Evolutionary conservation across 2,113 vertebrate species (phyloP).

Genomic region (Sminthopsis crassicaudata): DNA sequence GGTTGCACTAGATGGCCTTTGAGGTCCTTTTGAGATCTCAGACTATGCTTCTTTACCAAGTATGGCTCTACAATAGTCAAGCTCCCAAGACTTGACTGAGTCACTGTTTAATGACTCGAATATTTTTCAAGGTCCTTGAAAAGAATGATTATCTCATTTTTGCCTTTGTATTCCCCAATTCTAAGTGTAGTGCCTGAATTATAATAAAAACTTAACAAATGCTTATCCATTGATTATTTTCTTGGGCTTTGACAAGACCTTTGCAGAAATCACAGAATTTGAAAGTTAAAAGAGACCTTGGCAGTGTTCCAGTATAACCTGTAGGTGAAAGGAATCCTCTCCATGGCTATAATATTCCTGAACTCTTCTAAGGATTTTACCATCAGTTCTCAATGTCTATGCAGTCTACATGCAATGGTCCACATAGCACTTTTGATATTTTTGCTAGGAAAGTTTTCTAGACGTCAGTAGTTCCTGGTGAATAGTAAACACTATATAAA

Average conservation of each 20-base stretch:
- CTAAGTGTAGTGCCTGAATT: not conserved
- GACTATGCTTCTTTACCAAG: not conserved
- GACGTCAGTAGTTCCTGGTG: not conserved
- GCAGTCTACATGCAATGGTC: no score
- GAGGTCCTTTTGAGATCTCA: not conserved
- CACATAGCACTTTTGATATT: not conserved
- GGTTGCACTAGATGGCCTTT: not conserved
- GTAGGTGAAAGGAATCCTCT: not conserved
- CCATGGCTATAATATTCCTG: not conserved
- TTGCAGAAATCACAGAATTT: not conserved
- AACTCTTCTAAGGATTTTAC: not conserved
- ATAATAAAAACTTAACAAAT: not conserved
- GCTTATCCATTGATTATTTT: not conserved
- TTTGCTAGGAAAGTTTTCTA: not conserved
- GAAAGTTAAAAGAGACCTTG: not conserved
- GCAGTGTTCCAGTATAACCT: not conserved
- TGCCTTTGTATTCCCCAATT: not conserved
- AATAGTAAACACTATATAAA: not conserved
- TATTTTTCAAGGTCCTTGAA: not conserved
- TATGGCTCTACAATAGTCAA: not conserved
- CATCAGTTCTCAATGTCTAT: not conserved
- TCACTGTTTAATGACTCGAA: not conserved
- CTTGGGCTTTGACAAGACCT: not conserved
- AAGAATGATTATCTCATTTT: not conserved
- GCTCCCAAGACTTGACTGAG: not conserved